Conservation (phyloP, 1,140 invertebrate genomes). For the Drosophila micromelanica region DNA sequence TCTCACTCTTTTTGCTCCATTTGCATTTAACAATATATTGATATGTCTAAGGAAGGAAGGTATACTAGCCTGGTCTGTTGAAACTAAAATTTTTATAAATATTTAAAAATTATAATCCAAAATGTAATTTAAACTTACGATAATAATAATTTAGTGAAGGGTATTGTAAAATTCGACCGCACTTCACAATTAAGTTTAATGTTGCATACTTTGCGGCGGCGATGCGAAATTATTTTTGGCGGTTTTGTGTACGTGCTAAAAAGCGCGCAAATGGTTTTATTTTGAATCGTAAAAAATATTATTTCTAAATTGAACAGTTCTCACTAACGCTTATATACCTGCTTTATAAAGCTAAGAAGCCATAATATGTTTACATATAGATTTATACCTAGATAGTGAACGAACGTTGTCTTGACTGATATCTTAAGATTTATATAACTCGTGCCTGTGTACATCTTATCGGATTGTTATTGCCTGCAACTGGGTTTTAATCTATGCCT, state of each 20-base stretch:
- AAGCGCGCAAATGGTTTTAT: slow-evolving; percentile 54
- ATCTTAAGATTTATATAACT: slow-evolving; percentile 75
- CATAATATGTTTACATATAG: slow-evolving; percentile 9
- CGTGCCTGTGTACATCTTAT: slow-evolving; percentile 60
- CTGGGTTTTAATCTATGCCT: slow-evolving; percentile 57
- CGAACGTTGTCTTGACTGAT: slow-evolving; percentile 48
- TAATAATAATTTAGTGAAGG: not conserved
- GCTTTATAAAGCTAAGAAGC: not conserved
- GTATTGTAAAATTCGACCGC: not conserved
- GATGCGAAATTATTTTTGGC: slow-evolving; percentile 53
- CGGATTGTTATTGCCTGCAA: slow-evolving; percentile 51
- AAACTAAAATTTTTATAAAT: too few relatives aligned
- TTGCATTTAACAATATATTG: not conserved
- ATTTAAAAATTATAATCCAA: too few relatives aligned
- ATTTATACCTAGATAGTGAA: slow-evolving; percentile 20
- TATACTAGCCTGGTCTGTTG: too few relatives aligned
- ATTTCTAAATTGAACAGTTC: slow-evolving; percentile 12
- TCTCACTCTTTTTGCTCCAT: slow-evolving; percentile 12
- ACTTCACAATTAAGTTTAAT: not conserved
- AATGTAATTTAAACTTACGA: not conserved
- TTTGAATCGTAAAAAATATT: slow-evolving; percentile 34
- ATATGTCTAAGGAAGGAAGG: not conserved
- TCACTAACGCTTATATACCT: not conserved
- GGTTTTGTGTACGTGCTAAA: slow-evolving; percentile 70
- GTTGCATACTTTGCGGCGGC: slow-evolving; percentile 68